Evolutionary conservation across 2,888 invertebrate genomes (phyloP).

Genomic region (Barypeithes pellucidus): DNA sequence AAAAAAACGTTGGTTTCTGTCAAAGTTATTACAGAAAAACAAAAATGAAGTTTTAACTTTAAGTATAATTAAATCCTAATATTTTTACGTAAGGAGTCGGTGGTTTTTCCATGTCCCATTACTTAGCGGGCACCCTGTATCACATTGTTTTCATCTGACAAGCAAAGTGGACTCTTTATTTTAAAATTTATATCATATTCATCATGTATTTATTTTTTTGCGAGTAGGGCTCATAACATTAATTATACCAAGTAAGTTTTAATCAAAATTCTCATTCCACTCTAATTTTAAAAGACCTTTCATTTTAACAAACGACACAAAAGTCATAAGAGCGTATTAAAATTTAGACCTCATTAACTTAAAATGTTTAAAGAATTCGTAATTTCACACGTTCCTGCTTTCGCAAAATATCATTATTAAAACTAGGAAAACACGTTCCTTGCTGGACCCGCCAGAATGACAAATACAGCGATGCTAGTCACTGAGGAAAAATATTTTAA

Average conservation of each 20-base stretch:
- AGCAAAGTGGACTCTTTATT: too few species aligned
- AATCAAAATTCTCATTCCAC: slow-evolving; percentile 4
- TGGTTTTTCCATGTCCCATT: too few species aligned
- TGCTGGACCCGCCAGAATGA: slow-evolving; percentile 4
- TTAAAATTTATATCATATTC: too few species aligned
- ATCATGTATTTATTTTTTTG: too few species aligned
- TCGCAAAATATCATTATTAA: slow-evolving; percentile 43
- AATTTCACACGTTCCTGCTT: slow-evolving; percentile 48
- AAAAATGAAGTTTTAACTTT: too few species aligned
- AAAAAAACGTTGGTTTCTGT: too few species aligned
- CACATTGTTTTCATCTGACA: too few species aligned
- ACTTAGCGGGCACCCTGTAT: too few species aligned
- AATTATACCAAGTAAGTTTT: not conserved
- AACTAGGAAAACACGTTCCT: slow-evolving; percentile 41
- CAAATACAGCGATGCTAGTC: not conserved
- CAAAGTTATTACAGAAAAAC: too few species aligned
- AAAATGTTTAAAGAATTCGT: slow-evolving; percentile 47
- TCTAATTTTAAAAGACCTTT: slow-evolving; percentile 2
- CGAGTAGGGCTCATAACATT: not conserved
- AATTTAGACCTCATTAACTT: slow-evolving; percentile 48
- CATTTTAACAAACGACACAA: not conserved
- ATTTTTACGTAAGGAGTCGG: too few species aligned
- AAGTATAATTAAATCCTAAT: too few species aligned
- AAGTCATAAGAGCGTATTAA: slow-evolving; percentile 39
- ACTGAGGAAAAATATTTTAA: slow-evolving; percentile 45